Conservation (phyloP, 1,140 invertebrate species). For the Brachystomella parvula region DNA sequence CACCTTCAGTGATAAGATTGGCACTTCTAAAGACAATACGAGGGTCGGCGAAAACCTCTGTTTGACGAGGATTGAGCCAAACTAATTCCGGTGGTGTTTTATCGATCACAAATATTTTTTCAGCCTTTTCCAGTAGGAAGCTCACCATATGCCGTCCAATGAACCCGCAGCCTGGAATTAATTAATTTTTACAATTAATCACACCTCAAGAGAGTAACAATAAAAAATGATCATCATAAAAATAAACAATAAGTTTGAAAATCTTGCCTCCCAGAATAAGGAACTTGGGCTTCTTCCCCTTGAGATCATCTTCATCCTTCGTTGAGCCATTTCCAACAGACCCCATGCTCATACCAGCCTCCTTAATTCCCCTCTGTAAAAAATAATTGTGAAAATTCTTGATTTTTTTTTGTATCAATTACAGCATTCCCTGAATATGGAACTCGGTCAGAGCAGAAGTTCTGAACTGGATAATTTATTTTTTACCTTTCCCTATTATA, state of each 20-base stretch:
- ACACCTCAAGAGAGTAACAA: neutral
- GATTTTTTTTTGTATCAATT: neutral
- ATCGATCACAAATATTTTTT: conserved; percentile 72
- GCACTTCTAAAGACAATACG: conserved; percentile 81
- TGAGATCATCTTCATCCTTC: neutral
- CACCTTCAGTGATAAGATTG: conserved; percentile 81
- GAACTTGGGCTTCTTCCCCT: conserved; percentile 16
- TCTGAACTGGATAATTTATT: too few species aligned
- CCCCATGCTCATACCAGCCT: neutral
- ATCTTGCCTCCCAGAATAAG: conserved; percentile 23
- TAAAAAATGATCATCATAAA: neutral
- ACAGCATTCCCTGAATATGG: neutral
- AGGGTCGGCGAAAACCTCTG: conserved; percentile 57
- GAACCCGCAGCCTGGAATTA: conserved; percentile 72
- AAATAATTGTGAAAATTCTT: neutral
- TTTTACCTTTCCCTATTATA: too few species aligned
- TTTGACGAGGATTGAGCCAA: conserved; percentile 70
- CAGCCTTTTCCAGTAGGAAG: conserved; percentile 67
- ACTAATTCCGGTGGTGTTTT: conserved; percentile 86
- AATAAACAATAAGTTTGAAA: neutral
- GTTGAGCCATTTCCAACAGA: neutral
- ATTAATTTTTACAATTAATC: neutral
- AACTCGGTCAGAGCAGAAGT: neutral
- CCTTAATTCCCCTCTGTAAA: too few species aligned
- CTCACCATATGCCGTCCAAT: conserved; percentile 79